Evolutionary conservation across 2,888 invertebrate genomes (phyloP).

Genomic region (Lapara coniferarum): DNA sequence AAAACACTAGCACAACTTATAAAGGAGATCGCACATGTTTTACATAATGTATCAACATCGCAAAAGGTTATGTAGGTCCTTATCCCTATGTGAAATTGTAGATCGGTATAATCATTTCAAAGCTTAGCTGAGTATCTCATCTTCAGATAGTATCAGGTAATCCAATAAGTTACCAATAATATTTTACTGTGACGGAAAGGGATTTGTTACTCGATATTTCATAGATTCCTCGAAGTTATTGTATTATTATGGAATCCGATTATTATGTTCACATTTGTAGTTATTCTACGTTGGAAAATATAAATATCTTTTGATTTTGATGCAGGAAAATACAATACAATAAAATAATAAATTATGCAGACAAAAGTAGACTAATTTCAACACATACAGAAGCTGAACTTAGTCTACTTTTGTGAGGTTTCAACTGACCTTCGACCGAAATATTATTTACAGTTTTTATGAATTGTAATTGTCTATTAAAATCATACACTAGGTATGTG

Average conservation of each 20-base stretch:
- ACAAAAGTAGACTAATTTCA: neutral
- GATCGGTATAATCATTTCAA: conserved; percentile 2
- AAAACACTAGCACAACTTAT: no score
- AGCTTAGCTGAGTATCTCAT: neutral
- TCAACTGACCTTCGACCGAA: neutral
- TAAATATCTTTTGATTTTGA: no score
- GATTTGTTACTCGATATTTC: no score
- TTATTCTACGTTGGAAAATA: no score
- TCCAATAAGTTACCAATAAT: neutral
- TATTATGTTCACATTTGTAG: no score
- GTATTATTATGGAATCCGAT: no score
- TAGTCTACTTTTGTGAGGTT: neutral
- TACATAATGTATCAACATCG: no score
- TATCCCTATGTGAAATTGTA: neutral
- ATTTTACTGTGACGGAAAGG: neutral
- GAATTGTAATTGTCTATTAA: neutral
- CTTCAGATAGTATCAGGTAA: neutral
- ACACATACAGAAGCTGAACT: neutral
- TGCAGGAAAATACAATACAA: no score
- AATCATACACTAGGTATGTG: no score
- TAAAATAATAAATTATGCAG: neutral
- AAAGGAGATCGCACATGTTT: no score
- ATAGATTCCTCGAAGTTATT: no score
- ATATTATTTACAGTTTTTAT: neutral
- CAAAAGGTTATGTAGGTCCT: no score